These are phyloP conservation scores for Limnephilus auricula DNA, from an alignment of 2,888 invertebrate genomes.

Conservation along the genomic window DNA sequence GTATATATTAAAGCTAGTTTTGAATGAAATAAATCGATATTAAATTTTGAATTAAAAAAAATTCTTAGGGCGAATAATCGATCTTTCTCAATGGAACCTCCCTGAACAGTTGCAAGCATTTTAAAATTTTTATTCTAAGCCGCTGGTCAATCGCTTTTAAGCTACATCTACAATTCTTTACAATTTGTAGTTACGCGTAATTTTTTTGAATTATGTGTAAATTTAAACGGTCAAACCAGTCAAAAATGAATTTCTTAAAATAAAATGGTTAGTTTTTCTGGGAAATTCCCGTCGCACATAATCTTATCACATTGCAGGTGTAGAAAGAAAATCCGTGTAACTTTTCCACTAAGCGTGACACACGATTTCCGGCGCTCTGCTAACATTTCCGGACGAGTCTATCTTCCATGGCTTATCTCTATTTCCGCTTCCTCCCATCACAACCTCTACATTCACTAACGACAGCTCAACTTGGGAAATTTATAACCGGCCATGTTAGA, in stretches of 20 bases:
- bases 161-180: background rate
- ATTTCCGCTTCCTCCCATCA: constrained; percentile 60
- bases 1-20: too few species aligned
- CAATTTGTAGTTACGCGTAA: background rate
- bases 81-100: too few species aligned
- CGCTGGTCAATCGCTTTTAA: too few species aligned
- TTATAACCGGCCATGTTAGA: constrained; percentile 4
- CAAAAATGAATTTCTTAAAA: background rate
- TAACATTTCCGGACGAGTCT: constrained; percentile 61
- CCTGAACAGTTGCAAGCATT: too few species aligned
- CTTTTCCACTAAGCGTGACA: constrained; percentile 58
- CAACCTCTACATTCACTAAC: constrained; percentile 34
- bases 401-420: constrained; percentile 62
- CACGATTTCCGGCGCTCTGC: constrained; percentile 64
- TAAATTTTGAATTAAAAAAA: too few species aligned
- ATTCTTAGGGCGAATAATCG: too few species aligned
- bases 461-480: constrained; percentile 31
- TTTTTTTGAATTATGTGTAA: background rate
- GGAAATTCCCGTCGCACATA: background rate
- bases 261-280: background rate
- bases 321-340: constrained; percentile 48
- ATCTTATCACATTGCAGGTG: background rate
- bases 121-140: too few species aligned
- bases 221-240: background rate
- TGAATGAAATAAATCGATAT: too few species aligned